Percentiles rank a stretch among this genome's conserved stretches.
Evolutionary conservation across 2,797 vertebrate species (phyloP).

Genomic region (Danionella dracula): DNA sequence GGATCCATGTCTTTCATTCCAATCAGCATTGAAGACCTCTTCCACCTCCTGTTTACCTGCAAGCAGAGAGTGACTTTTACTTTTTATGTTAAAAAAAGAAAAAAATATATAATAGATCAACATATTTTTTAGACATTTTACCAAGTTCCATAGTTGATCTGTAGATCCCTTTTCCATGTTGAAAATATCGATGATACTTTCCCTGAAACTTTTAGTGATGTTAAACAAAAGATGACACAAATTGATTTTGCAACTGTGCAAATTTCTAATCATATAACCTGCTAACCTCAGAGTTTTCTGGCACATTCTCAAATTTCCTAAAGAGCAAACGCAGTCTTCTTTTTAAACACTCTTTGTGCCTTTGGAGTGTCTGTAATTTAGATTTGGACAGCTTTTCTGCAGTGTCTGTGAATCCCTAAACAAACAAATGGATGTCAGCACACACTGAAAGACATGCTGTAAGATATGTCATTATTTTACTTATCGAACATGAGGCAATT

Average conservation of each 20-base stretch:
- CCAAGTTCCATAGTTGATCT: constrained; percentile 70
- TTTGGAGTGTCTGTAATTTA: constrained; percentile 33
- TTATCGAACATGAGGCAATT: too few relatives aligned
- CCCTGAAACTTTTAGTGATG: constrained; percentile 69
- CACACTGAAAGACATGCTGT: too few relatives aligned
- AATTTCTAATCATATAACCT: not conserved
- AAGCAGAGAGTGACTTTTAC: too few relatives aligned
- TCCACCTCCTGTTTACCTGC: constrained; percentile 64
- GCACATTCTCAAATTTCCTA: constrained; percentile 53
- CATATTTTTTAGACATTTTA: constrained; percentile 51
- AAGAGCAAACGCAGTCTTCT: constrained; percentile 67
- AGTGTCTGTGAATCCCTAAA: not conserved
- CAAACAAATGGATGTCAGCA: not conserved
- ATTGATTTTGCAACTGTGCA: not conserved
- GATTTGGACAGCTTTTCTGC: not conserved
- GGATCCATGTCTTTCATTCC: constrained; percentile 54
- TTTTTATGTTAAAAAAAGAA: too few relatives aligned
- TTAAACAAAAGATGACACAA: not conserved
- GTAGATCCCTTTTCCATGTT: constrained; percentile 78
- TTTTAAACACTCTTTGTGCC: constrained; percentile 69
- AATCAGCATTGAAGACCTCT: constrained; percentile 70
- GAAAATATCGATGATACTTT: constrained; percentile 76
- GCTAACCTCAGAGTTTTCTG: constrained; percentile 65
- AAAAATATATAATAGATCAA: too few relatives aligned
- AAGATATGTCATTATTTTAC: too few relatives aligned